Conservation (phyloP, 92 coral and sea anemone genomes). For the Parazoanthus darwini region DNA sequence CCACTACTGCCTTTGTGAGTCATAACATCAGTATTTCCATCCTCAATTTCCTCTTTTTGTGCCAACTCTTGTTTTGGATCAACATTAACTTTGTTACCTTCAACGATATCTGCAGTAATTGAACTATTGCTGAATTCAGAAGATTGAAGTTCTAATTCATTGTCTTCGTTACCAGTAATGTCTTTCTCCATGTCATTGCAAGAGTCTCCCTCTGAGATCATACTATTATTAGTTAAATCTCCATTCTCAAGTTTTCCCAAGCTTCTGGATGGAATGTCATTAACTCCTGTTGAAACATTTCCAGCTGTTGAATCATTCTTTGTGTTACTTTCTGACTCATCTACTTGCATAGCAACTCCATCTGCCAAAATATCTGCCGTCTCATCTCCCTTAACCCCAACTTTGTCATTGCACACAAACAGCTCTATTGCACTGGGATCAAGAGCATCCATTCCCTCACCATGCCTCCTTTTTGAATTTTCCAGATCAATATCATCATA, state of each 20-base stretch:
- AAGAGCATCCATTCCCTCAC: conserved; percentile 1
- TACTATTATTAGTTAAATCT: background rate
- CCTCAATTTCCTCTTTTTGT: conserved; percentile 12
- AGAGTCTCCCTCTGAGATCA: background rate
- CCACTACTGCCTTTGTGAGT: conserved; percentile 14
- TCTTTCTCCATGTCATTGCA: background rate
- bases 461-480: background rate
- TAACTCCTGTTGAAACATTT: background rate
- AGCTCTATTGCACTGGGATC: conserved; percentile 27
- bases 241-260: background rate
- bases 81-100: conserved; percentile 46
- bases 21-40: conserved; percentile 18
- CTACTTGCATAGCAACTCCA: background rate
- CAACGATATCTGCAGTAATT: conserved; percentile 43
- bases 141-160: background rate
- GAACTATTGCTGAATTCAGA: conserved; percentile 4
- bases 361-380: conserved; percentile 13
- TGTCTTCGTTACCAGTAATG: background rate
- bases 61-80: conserved; percentile 2
- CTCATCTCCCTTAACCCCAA: background rate
- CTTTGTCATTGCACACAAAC: background rate
- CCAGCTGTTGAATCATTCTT: background rate
- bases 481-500: conserved; percentile 39
- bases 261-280: background rate
- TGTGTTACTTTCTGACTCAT: background rate